Percentiles rank a stretch among this genome's conserved stretches.
These are phyloP conservation scores for Myotis brandtii DNA, from an alignment of 2,113 vertebrate species.

Conservation along the genomic window DNA sequence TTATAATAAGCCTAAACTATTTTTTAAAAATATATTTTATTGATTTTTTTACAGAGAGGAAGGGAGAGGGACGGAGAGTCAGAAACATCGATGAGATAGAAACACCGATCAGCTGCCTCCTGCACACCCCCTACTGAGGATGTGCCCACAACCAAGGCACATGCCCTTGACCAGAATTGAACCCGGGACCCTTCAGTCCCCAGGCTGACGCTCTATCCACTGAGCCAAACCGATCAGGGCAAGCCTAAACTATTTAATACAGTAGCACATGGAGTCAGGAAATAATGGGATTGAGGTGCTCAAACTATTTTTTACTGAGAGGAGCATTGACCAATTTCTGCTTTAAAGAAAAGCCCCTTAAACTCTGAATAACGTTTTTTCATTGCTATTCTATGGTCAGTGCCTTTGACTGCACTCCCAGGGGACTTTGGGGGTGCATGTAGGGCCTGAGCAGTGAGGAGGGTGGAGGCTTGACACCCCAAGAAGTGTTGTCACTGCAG, in stretches of 20 bases:
- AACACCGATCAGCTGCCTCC: too few species aligned
- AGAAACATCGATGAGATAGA: too few species aligned
- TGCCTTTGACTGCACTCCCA: neutral
- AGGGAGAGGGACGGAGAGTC: too few species aligned
- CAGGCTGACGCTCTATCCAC: too few species aligned
- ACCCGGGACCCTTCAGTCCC: too few species aligned
- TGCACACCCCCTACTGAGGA: too few species aligned
- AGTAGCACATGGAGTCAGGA: neutral
- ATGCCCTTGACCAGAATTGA: too few species aligned
- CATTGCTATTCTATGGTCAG: neutral
- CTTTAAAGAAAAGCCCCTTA: neutral
- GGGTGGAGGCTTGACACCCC: accelerated
- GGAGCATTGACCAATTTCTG: neutral
- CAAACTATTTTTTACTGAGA: neutral
- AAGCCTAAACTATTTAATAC: neutral
- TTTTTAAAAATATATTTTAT: too few species aligned
- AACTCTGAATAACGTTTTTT: neutral
- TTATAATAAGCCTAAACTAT: neutral
- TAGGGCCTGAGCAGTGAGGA: neutral
- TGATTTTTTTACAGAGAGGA: too few species aligned
- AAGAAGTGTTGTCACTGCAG: neutral
- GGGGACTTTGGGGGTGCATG: neutral
- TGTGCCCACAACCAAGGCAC: too few species aligned
- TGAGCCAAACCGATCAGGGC: too few species aligned
- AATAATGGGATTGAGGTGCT: neutral